Evolutionary conservation across 2,113 vertebrate species (phyloP), one percentile per base, ranked within the genome.

Genomic region (Oceanodroma tethys): DNA sequence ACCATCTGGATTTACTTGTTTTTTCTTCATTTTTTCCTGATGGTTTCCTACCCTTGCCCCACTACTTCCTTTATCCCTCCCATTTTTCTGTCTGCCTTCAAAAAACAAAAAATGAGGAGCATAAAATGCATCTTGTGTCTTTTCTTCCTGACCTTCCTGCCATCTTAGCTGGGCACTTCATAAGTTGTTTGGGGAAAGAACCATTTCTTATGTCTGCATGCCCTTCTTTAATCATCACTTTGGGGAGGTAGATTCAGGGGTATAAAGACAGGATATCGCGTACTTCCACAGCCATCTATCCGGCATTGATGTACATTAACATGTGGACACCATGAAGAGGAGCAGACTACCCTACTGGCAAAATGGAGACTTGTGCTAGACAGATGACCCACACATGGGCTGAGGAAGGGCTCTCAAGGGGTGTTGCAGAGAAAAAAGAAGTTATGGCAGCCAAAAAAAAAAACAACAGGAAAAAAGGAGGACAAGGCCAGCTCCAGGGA

Each of bases 311-410:
- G n/a, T 42, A 20, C 55, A 26, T 29, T 52, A 43, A 17, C 1
- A 2, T 48, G 36, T 45, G 50, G 16, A 48, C 15, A 56, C 7
- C 50, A 23, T 1, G 29, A 66, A 59, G 58, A 75, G 52, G n/a
- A 90, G 11, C 18, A 59, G 38, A 19, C 25, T 43, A 68, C 4
- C 4, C 16, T 43, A 6, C 0, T 4, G 6, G 13, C 22, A 50
- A 80, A 91, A 34, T 16, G 58, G 52, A 75, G 23, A 56, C 27
- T 56, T 48, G 43, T 80, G 50, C n/a, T 40, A 30, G 53, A 25
- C 11, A 72, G 22, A 11, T 0, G 2, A 70, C 6, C 16, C 27
- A 42, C 18, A 25, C 0, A 0, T 52, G 22, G 21, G 30, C 34
- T 88, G 36, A 32, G 53, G 30, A 56, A 75, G 40, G 48, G 36